These are phyloP conservation scores for Cerceris ruficornis DNA, from an alignment of 2,888 invertebrate species.

Conservation along the genomic window DNA sequence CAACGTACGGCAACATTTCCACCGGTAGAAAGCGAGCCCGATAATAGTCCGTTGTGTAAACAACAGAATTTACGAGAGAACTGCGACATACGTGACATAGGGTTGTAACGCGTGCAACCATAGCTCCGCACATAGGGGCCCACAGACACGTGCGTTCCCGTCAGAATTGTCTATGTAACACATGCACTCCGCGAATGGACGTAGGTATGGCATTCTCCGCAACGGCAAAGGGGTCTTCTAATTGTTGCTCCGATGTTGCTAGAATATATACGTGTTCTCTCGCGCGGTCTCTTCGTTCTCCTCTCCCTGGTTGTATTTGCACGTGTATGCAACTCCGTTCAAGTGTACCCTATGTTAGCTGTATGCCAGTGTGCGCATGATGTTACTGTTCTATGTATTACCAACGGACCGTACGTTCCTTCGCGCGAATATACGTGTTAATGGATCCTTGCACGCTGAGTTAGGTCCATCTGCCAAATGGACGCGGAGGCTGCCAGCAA, in stretches of 20 bases:
- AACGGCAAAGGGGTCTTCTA: constrained; percentile 57
- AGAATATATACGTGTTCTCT: constrained; percentile 47
- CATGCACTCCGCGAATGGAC: constrained; percentile 41
- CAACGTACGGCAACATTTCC: neutral
- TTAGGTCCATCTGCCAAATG: constrained; percentile 68
- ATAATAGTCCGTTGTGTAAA: constrained; percentile 22
- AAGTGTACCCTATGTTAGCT: neutral
- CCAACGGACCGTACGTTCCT: constrained; percentile 48
- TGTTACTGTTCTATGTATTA: constrained; percentile 46
- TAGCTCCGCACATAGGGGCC: constrained; percentile 6
- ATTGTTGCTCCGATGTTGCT: constrained; percentile 62
- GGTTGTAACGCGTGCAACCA: constrained; percentile 32
- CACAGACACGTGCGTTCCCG: constrained; percentile 44
- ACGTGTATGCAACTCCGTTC: constrained; percentile 1
- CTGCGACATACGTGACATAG: constrained; percentile 31
- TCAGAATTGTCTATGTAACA: constrained; percentile 49
- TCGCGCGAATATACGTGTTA: constrained; percentile 64
- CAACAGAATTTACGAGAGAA: constrained; percentile 30
- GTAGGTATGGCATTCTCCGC: constrained; percentile 46
- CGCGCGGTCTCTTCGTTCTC: constrained; percentile 38
- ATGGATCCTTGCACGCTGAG: constrained; percentile 65
- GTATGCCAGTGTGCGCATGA: constrained; percentile 22
- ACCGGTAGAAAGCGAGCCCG: neutral
- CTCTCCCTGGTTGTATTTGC: constrained; percentile 23
- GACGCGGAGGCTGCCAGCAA: constrained; percentile 50